These are phyloP conservation scores for Athalia rosae DNA, from an alignment of 2,888 invertebrate genomes.

Conservation along the genomic window DNA sequence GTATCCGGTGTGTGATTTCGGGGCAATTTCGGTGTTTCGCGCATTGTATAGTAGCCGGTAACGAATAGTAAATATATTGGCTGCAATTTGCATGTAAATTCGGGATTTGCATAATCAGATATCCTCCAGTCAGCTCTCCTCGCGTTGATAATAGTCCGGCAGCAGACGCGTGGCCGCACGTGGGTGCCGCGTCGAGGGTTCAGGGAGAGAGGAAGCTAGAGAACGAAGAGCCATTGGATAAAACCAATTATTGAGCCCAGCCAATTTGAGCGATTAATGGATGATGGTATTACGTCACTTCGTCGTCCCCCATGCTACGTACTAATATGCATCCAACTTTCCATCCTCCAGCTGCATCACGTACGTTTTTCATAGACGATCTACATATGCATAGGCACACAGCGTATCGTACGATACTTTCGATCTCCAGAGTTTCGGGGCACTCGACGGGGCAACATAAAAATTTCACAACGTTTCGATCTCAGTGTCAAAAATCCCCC, in stretches of 20 bases:
- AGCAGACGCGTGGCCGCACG: constrained; percentile 43
- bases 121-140: constrained; percentile 36
- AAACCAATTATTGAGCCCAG: constrained; percentile 38
- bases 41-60: constrained; percentile 6
- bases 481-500: too few species aligned
- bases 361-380: too few species aligned
- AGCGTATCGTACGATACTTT: too few species aligned
- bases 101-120: constrained; percentile 48
- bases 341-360: too few species aligned
- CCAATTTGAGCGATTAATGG: constrained; percentile 38
- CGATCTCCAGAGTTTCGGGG: too few species aligned
- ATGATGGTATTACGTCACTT: constrained; percentile 33
- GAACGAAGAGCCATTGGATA: constrained; percentile 24
- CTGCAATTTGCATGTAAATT: constrained; percentile 48
- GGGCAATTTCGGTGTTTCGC: constrained; percentile 25
- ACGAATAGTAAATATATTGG: constrained; percentile 47
- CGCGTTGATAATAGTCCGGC: constrained; percentile 41
- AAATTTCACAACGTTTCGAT: too few species aligned
- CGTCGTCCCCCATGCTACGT: constrained; percentile 10
- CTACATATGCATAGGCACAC: too few species aligned
- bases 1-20: constrained; percentile 4
- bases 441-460: too few species aligned
- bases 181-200: constrained; percentile 20
- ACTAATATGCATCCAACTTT: too few species aligned
- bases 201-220: background rate